Evolutionary conservation across 2,113 vertebrate genomes (phyloP).

Genomic region (Leptosomus discolor): DNA sequence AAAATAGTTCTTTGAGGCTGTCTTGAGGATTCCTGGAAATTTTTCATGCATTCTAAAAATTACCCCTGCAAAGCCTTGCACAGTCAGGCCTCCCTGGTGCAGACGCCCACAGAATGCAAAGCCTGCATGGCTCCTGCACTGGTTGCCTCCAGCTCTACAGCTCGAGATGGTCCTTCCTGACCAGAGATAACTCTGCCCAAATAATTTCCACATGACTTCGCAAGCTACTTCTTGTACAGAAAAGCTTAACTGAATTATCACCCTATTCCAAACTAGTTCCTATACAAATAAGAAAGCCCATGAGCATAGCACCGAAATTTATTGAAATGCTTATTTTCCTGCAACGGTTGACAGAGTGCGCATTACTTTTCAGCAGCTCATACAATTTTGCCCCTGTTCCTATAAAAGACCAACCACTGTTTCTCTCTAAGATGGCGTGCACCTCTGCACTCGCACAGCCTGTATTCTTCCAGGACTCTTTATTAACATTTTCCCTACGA

Average conservation of each 20-base stretch:
- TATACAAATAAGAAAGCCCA: not conserved
- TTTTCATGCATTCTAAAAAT: not conserved
- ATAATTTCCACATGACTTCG: not conserved
- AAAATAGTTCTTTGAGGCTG: not conserved
- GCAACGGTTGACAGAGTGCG: not conserved
- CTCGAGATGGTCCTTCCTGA: not conserved
- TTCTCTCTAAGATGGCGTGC: not conserved
- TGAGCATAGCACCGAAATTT: not conserved
- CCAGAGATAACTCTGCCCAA: not conserved
- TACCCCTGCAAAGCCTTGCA: not conserved
- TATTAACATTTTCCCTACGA: conserved; percentile 47
- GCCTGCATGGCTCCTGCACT: not conserved
- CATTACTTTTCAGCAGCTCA: conserved; percentile 2
- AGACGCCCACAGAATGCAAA: not conserved
- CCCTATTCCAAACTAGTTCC: not conserved
- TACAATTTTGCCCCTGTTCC: not conserved
- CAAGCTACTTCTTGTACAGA: not conserved
- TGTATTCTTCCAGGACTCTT: conserved; percentile 16
- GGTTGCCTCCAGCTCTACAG: not conserved
- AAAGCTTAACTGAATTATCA: not conserved
- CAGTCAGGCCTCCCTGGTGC: not conserved
- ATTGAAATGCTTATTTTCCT: not conserved
- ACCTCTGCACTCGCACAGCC: not conserved
- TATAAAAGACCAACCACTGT: not conserved
- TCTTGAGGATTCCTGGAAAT: not conserved